A percentile compares a stretch with the other conserved stretches of the same genome.
Conservation (phyloP, 1,140 invertebrate genomes). For the Patella vulgata region DNA sequence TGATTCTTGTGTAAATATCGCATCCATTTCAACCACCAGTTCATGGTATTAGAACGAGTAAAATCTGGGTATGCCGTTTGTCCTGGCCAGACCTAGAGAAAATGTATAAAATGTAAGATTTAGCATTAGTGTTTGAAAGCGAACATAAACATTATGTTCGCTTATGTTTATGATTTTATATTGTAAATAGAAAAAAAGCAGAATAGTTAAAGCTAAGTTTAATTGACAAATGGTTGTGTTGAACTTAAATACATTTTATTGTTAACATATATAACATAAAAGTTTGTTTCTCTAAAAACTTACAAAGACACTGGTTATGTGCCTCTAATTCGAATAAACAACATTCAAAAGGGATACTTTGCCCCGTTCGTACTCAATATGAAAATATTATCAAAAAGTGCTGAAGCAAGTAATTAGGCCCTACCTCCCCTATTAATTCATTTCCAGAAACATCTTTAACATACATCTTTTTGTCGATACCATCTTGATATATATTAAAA, state of each 20-base stretch:
- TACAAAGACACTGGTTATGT: background rate
- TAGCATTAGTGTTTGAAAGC: too few relatives aligned
- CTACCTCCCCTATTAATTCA: conserved; percentile 16
- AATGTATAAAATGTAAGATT: too few relatives aligned
- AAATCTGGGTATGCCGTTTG: conserved; percentile 62
- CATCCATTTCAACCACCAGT: conserved; percentile 64
- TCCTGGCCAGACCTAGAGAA: conserved; percentile 62
- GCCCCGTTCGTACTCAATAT: background rate
- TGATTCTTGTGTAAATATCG: conserved; percentile 60
- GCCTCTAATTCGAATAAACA: background rate
- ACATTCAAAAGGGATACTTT: background rate
- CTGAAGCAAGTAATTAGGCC: too few relatives aligned
- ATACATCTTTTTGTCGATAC: conserved; percentile 48
- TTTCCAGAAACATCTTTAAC: conserved; percentile 48
- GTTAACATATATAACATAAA: background rate
- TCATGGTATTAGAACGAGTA: conserved; percentile 47
- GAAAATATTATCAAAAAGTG: background rate
- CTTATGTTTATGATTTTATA: background rate
- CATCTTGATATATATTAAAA: conserved; percentile 57
- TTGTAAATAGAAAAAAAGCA: background rate
- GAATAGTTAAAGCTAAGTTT: background rate
- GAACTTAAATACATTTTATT: background rate
- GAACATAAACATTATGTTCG: background rate
- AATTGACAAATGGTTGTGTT: background rate
- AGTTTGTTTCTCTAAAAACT: background rate